These are phyloP conservation scores for Chloromyia formosa DNA, from an alignment of 2,888 invertebrate genomes.

Conservation along the genomic window DNA sequence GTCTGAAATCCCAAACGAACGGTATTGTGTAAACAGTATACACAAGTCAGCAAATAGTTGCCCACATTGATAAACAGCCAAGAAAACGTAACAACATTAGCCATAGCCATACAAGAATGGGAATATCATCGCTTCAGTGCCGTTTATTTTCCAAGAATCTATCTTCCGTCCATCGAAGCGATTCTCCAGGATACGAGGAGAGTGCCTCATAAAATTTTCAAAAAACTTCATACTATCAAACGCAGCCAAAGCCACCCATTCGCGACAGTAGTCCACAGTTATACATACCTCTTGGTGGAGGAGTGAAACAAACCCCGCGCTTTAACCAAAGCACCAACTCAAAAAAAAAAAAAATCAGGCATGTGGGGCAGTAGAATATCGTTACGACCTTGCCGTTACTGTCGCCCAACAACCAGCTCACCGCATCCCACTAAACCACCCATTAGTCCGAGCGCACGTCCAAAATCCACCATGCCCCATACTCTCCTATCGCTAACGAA, in stretches of 20 bases:
- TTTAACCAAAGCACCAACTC: too few relatives aligned
- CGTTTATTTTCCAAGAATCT: too few relatives aligned
- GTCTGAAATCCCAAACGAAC: neutral
- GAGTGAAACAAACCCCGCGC: neutral
- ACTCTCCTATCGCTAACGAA: slow-evolving; percentile 28
- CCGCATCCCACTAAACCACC: neutral
- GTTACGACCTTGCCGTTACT: slow-evolving; percentile 15
- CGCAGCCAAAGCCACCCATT: neutral
- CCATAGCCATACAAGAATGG: neutral
- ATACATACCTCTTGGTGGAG: neutral
- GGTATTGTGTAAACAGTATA: neutral
- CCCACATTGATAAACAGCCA: neutral
- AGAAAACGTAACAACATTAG: neutral
- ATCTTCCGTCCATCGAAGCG: neutral
- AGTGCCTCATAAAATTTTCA: neutral
- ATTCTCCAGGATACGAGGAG: neutral
- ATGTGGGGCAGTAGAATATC: slow-evolving; percentile 19
- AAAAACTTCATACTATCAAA: neutral
- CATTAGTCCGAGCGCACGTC: neutral
- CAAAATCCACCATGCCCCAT: neutral
- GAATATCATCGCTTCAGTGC: neutral
- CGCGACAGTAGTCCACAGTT: neutral
- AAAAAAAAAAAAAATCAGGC: neutral
- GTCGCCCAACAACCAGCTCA: neutral
- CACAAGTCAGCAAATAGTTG: neutral